Percentiles rank a stretch among this genome's conserved stretches.
Conservation (phyloP, 2,113 vertebrate genomes). For the Phylloscopus trochilus region DNA sequence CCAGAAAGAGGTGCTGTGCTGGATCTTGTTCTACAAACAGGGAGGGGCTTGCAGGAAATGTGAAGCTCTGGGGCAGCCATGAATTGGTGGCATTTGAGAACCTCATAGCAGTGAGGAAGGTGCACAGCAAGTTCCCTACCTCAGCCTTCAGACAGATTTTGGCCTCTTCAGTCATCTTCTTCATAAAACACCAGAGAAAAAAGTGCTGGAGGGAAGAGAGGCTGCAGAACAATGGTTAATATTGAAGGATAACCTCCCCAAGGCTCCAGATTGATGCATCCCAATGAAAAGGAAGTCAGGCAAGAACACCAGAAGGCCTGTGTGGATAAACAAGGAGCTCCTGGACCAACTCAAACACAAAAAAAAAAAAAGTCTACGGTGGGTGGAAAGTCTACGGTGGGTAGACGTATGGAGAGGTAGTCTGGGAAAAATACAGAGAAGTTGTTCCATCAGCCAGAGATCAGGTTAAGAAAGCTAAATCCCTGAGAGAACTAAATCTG, state of each 20-base stretch:
- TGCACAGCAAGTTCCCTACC: not conserved
- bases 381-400: accelerated
- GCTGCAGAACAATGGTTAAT: not conserved
- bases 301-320: not conserved
- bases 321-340: not conserved
- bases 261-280: not conserved
- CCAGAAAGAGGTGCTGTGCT: not conserved
- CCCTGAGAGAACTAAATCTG: not conserved
- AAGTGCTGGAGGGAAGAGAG: not conserved
- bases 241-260: not conserved
- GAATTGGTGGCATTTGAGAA: not conserved
- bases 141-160: not conserved
- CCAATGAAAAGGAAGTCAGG: not conserved
- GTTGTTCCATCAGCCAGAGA: not conserved
- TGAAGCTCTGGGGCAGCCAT: not conserved
- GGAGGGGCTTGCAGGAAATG: not conserved
- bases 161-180: not conserved
- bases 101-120: not conserved
- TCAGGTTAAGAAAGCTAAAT: not conserved
- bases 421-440: not conserved
- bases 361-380: not conserved
- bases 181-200: not conserved
- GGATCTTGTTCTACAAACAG: not conserved
- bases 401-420: not conserved
- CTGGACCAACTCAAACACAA: not conserved